These are phyloP conservation scores for Conchocele bisecta DNA, from an alignment of 2,888 invertebrate species.

Conservation along the genomic window DNA sequence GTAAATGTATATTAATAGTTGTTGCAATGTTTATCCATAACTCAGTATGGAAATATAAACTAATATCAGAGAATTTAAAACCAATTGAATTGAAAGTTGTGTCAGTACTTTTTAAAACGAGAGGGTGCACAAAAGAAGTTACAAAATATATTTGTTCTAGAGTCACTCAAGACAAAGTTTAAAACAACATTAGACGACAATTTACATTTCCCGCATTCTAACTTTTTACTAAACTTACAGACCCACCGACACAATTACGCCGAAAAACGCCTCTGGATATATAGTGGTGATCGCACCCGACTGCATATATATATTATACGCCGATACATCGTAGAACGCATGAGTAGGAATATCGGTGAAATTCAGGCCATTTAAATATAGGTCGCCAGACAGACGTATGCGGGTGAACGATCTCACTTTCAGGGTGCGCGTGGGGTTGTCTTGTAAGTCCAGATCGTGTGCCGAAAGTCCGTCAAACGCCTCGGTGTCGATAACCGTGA, in stretches of 20 bases:
- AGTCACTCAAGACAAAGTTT: too few relatives aligned
- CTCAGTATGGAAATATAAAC: too few relatives aligned
- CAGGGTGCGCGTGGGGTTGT: conserved; percentile 41
- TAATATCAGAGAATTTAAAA: too few relatives aligned
- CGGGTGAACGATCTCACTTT: conserved; percentile 27
- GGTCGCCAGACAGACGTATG: conserved; percentile 25
- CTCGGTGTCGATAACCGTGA: conserved; percentile 25
- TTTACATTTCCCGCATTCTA: not conserved
- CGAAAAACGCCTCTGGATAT: conserved; percentile 37
- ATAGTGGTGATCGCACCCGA: conserved; percentile 19
- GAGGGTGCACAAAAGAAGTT: too few relatives aligned
- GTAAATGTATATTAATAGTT: too few relatives aligned
- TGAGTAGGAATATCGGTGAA: conserved; percentile 30
- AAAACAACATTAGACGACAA: too few relatives aligned
- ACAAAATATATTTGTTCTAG: too few relatives aligned
- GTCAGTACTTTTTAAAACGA: too few relatives aligned
- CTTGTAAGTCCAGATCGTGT: conserved; percentile 33
- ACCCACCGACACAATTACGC: conserved; percentile 36
- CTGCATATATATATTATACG: conserved; percentile 31
- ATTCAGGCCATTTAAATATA: conserved; percentile 38
- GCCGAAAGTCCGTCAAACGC: conserved; percentile 47
- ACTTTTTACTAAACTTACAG: conserved; percentile 35
- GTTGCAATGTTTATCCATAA: too few relatives aligned
- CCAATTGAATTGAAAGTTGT: too few relatives aligned
- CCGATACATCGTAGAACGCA: conserved; percentile 38